phyloP scores from a whole-genome alignment of 2,113 vertebrate genomes.

The Athene cunicularia region DNA sequence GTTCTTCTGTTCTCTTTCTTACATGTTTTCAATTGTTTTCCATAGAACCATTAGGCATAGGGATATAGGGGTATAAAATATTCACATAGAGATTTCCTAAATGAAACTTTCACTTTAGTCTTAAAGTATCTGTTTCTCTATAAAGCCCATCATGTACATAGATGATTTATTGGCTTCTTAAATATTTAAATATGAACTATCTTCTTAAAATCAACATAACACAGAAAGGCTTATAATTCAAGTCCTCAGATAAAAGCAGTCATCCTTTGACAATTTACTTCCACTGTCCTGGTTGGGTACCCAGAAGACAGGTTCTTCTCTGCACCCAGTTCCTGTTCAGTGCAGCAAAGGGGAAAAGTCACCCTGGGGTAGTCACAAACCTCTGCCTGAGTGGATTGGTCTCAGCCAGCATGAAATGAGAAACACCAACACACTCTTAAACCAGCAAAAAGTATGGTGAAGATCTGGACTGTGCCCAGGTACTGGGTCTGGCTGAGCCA shows the following conservation, averaged over 20 bases:
- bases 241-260: neutral
- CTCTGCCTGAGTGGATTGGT: neutral
- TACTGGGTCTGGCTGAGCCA: too few relatives aligned
- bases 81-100: neutral
- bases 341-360: neutral
- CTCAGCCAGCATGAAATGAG: neutral
- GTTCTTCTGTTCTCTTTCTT: neutral
- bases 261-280: neutral
- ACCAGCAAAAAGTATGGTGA: neutral
- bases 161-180: neutral
- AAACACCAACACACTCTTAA: neutral
- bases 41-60: neutral
- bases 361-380: rapidly evolving
- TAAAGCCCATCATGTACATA: neutral
- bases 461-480: neutral
- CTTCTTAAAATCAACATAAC: neutral
- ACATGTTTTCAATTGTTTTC: neutral
- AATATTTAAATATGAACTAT: neutral
- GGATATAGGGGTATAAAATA: neutral
- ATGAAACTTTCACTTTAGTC: neutral
- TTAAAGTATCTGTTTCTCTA: neutral
- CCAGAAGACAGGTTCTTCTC: neutral
- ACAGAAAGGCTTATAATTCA: neutral
- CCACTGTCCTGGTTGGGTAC: neutral
- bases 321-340: neutral